A percentile compares a stretch with the other conserved stretches of the same genome.
phyloP scores from a whole-genome alignment of 1,140 invertebrate species.

The Chrysoperla carnea region DNA sequence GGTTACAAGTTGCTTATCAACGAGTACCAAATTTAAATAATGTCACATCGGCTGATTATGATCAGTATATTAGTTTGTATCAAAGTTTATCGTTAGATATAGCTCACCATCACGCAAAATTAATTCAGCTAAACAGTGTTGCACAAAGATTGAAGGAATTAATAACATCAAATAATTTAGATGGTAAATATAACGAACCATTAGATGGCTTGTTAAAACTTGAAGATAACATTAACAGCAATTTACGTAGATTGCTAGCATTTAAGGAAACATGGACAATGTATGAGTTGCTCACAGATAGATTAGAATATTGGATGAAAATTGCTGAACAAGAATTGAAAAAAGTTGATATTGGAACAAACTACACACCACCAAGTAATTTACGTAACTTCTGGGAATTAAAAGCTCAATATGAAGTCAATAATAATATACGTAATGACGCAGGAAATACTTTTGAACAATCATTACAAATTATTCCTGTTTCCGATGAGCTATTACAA shows the following conservation, averaged over 20 bases:
- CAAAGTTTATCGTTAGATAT: constrained; percentile 60
- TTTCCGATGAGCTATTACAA: constrained; percentile 65
- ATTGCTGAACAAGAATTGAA: constrained; percentile 44
- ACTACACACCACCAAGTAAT: constrained; percentile 35
- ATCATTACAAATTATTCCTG: constrained; percentile 52
- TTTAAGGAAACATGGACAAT: constrained; percentile 60
- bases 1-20: constrained; percentile 63
- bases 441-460: constrained; percentile 53
- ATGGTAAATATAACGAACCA: constrained; percentile 46
- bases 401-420: constrained; percentile 72
- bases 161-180: constrained; percentile 49
- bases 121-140: constrained; percentile 50
- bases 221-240: constrained; percentile 52
- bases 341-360: constrained; percentile 29
- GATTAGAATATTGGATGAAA: constrained; percentile 55
- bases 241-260: constrained; percentile 42
- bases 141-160: constrained; percentile 53
- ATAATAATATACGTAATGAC: constrained; percentile 58
- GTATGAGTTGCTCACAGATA: constrained; percentile 50
- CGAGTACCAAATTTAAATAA: constrained; percentile 58
- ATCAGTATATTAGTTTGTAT: constrained; percentile 67
- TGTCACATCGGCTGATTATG: constrained; percentile 61
- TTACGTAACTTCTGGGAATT: constrained; percentile 73
- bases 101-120: constrained; percentile 54
- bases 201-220: constrained; percentile 47